A percentile compares a stretch with the other conserved stretches of the same genome.
phyloP scores from a whole-genome alignment of 2,888 invertebrate species.

The Parasteatoda lunata region DNA sequence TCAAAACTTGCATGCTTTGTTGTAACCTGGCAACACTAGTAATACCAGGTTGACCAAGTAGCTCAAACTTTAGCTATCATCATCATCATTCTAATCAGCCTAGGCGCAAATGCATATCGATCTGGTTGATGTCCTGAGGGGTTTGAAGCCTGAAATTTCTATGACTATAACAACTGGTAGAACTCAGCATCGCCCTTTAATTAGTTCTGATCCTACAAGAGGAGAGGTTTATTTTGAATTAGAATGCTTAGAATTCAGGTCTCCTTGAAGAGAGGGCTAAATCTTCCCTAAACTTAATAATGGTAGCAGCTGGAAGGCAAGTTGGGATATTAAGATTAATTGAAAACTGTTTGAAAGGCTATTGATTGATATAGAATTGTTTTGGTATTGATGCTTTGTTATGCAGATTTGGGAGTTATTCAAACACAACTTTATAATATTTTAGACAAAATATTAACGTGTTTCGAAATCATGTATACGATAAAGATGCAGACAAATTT shows the following conservation, averaged over 20 bases:
- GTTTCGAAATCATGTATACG: too few relatives aligned
- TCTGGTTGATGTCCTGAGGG: neutral
- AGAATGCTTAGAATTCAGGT: constrained; percentile 23
- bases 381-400: too few relatives aligned
- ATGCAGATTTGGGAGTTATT: too few relatives aligned
- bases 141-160: constrained; percentile 33
- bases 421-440: too few relatives aligned
- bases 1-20: constrained; percentile 6
- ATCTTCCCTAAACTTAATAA: too few relatives aligned
- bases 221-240: constrained; percentile 36
- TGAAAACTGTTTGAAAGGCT: too few relatives aligned
- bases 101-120: constrained; percentile 11
- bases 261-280: too few relatives aligned
- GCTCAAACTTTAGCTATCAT: constrained; percentile 47
- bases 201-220: constrained; percentile 28
- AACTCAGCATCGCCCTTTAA: constrained; percentile 33
- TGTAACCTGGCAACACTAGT: constrained; percentile 11
- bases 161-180: constrained; percentile 10
- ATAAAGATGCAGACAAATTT: too few relatives aligned
- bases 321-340: too few relatives aligned
- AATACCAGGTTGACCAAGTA: constrained; percentile 27
- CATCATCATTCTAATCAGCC: constrained; percentile 51
- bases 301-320: too few relatives aligned
- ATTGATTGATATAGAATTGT: too few relatives aligned
- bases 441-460: too few relatives aligned